Evolutionary conservation across 53 echinoderm and acorn worm genomes (phyloP), one percentile per base, ranked within the genome.

Genomic region (Paracentrotus lividus): DNA sequence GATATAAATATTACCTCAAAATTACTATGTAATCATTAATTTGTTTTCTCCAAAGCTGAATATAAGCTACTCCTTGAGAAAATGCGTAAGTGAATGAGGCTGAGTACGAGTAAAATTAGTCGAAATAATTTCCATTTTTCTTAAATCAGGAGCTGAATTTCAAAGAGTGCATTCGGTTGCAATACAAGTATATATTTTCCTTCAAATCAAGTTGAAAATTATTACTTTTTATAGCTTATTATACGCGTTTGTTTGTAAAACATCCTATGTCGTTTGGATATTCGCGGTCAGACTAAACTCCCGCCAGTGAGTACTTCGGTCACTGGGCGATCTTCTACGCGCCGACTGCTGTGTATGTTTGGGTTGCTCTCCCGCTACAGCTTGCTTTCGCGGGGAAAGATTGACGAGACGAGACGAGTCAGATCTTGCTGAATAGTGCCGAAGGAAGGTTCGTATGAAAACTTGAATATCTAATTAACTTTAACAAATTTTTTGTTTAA

Each of bases 271-370:
- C 89, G 89, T 90, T 90, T 90, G 72, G 90, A 90, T 69, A 66
- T 90, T 90, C 90, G 90, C 90, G 90, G 90, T 53, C 44, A 90
- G 81, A 45, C 81, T 61, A 90, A 90, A 90, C 90, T 90, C 90
- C 90, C 90, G 90, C 90, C 90, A 90, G 90, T 61, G 89, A 52
- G 52, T 44, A 34, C 88, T 89, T 89, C 64, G 69, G 42, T 90
- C 90, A 69, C 90, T 52, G 90, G 90, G 33, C 53, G 51, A 90
- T 43, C 52, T 52, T 20, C 16, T 44, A 24, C 69, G 53, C 53
- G 69, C 49, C 72, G 49, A 40, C 32, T 51, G 53, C 69, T 32
- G 69, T 90, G 90, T 72, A n/a, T 42, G 44, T 90, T 69, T 59
- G 24, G 59, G 89, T 55, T 55, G 56, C 7, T 13, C 53, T 36